A percentile compares a stretch with the other conserved stretches of the same genome.
phyloP scores from a whole-genome alignment of 2,888 invertebrate species.

The Apantesis nais region DNA sequence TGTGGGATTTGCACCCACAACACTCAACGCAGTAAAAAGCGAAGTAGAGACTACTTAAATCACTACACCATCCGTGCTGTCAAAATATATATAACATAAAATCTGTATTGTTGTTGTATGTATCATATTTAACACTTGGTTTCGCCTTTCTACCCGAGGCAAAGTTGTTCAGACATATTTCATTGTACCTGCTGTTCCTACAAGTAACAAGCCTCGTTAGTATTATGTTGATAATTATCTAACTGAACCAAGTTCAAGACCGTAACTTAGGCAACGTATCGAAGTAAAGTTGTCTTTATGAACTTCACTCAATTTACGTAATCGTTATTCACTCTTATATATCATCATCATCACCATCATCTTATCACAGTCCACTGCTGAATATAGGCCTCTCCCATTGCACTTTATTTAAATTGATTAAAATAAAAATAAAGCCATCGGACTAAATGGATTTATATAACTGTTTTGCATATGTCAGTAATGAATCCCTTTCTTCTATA shows the following conservation, averaged over 20 bases:
- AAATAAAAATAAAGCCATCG: background rate
- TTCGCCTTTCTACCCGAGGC: conserved; percentile 22
- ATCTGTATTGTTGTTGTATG: background rate
- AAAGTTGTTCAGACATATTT: conserved; percentile 30
- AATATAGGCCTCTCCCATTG: no score
- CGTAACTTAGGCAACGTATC: background rate
- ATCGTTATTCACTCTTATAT: background rate
- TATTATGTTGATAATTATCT: conserved; percentile 29
- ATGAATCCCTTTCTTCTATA: no score
- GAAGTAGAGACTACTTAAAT: no score
- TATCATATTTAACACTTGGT: conserved; percentile 10
- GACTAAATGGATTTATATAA: background rate
- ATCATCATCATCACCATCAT: no score
- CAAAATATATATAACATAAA: no score
- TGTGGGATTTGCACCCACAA: no score
- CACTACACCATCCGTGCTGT: no score
- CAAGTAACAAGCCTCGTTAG: conserved; percentile 24
- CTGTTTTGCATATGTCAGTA: background rate
- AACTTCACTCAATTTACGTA: background rate
- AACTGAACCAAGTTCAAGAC: conserved; percentile 24
- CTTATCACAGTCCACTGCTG: no score
- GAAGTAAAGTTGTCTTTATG: background rate
- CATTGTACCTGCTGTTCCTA: conserved; percentile 21
- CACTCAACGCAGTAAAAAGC: no score
- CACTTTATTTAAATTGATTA: no score